These are phyloP conservation scores for Dryobotodes eremita DNA, from an alignment of 2,888 invertebrate species.

Conservation along the genomic window DNA sequence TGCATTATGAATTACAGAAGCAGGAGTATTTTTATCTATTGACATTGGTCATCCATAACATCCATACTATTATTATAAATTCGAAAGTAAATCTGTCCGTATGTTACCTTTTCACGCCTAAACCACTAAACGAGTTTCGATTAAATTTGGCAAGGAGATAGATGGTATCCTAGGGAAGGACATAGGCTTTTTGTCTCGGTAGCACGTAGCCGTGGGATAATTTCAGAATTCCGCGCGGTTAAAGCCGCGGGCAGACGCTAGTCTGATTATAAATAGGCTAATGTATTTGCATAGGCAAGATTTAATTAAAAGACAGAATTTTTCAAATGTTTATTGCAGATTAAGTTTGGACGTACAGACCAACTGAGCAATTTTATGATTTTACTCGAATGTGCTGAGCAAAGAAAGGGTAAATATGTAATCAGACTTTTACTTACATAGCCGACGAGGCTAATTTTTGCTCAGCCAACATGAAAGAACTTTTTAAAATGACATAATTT, in stretches of 20 bases:
- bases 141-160: too few relatives aligned
- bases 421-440: slow-evolving; percentile 2
- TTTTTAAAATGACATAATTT: slow-evolving; percentile 28
- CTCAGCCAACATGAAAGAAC: slow-evolving; percentile 18
- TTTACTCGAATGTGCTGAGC: background rate
- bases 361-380: background rate
- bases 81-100: too few relatives aligned
- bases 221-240: too few relatives aligned
- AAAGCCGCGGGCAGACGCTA: too few relatives aligned
- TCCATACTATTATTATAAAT: too few relatives aligned
- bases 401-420: slow-evolving; percentile 20
- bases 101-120: too few relatives aligned
- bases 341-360: background rate
- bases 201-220: too few relatives aligned
- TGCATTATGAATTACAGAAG: slow-evolving; percentile 22
- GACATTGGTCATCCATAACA: background rate
- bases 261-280: background rate
- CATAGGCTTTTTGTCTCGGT: too few relatives aligned
- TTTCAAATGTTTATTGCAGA: background rate
- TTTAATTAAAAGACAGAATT: too few relatives aligned
- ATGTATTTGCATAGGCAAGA: too few relatives aligned
- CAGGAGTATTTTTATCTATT: slow-evolving; percentile 15
- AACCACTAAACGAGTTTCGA: too few relatives aligned
- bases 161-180: too few relatives aligned
- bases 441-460: slow-evolving; percentile 20